Base-by-base conservation (phyloP, 2,797 vertebrate species). In the Hipposideros larvatus region DNA sequence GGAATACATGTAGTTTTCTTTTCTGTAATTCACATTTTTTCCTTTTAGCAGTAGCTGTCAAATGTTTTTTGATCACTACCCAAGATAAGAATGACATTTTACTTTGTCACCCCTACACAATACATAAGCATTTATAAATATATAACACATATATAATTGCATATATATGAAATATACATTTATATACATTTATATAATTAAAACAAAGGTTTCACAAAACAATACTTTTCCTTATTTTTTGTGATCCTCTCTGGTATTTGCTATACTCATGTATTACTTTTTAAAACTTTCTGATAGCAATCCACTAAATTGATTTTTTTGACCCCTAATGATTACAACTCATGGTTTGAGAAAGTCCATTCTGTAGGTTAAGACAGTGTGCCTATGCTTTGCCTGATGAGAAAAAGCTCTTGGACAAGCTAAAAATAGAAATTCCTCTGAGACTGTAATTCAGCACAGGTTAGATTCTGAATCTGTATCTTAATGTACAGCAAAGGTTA, bases 101-200 rank as follows among this genome's bases (percentile, higher is more conserved):
- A 71, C 34, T 68, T 73, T 90, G 26, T 68, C 14, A 92, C 10
- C 3, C 14, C 18, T 92, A 57, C 31, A 28, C 53, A 74, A 65
- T 90, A 34, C 13, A 53, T 53, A 59, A 83, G 34, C 21, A 68
- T 84, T 90, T 95, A 59, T 51, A 94, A 95, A 70, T 87, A 92
- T 16, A n/a, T 70, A 31, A 34, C 5, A 43, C 9, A 51, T 43
- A 34, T 87, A 28, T 41, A 87, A 53, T 63, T 88, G 28, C 57
- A 65, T 66, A 41, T 71, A 24, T 66, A 13, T 51, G 48, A 14
- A 46, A 66, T 91, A 37, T 61, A 31, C 7, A 41, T 83, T 16
- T 91, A 2, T 85, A 82, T 9, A 51, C 19, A 71, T 96, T 88
- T 95, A 55, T 87, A 3, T 91, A 83, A 61, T 91, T 94, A 53